Conservation (phyloP, 2,113 vertebrate genomes). For the Struthio camelus region DNA sequence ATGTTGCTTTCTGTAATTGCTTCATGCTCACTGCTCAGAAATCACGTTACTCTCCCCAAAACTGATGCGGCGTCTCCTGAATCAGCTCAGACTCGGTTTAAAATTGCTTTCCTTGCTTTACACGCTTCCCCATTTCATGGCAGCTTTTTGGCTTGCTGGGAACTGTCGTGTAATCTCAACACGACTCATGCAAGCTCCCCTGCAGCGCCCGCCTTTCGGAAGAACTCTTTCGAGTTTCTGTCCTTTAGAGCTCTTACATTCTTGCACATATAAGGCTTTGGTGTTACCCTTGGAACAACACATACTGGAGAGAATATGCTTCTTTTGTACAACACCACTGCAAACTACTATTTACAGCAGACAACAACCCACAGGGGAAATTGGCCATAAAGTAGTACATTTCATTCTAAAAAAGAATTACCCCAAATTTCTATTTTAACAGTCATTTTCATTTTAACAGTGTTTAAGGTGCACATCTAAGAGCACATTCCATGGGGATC, state of each 20-base stretch:
- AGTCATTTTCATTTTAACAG: too few relatives aligned
- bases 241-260: background rate
- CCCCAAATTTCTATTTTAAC: background rate
- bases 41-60: background rate
- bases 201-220: background rate
- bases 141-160: background rate
- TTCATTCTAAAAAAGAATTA: background rate
- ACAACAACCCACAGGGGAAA: background rate
- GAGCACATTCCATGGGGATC: background rate
- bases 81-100: background rate
- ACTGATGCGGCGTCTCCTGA: background rate
- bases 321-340: background rate
- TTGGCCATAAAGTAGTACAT: background rate
- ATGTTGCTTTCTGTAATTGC: background rate
- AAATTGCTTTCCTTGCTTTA: background rate
- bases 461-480: background rate
- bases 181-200: background rate
- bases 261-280: background rate
- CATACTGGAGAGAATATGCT: background rate
- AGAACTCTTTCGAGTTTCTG: background rate
- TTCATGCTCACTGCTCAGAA: background rate
- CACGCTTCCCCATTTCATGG: background rate
- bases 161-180: background rate
- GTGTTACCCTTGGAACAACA: background rate
- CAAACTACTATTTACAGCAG: background rate